Evolutionary conservation across 1,140 invertebrate species (phyloP), one percentile per base, ranked within the genome.

Genomic region (Sycophaga agraensis): DNA sequence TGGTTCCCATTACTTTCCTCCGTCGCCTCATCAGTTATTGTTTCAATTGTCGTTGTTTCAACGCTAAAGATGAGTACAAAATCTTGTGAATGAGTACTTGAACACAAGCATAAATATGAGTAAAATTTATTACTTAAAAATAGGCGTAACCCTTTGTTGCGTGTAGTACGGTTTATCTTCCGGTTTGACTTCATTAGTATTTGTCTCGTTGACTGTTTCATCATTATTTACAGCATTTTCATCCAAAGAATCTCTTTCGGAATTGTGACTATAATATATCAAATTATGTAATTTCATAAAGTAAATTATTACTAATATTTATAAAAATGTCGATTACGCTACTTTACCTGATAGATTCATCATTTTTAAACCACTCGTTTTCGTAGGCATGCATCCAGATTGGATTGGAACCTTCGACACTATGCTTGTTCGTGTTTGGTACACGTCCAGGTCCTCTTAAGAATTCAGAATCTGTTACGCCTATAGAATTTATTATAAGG

Each of bases 351-450:
- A 85, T 82, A 17, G 91, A 91, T 68, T 91, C 90, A 61, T 91
- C 90, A 60, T 88, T 89, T 79, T 96, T 96, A 73, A 92, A 95
- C 93, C 93, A 96, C 73, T 94, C 92, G 76, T 96, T 96, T 78
- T 95, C 92, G 72, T 95, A 96, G 7, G 92, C 91, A 69, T 93
- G 91, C 77, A 96, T 87, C 94, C 94, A 97, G 68, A 97, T 96
- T 0, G 94, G 94, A 83, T 97, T 97, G 8, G 92, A 94, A 31
- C 94, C 94, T 79, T 96, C 93, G 5, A 91, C 88, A 68, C 92
- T 94, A 74, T 96, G 94, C 73, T 94, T 93, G 76, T 96, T 97
- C 2, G 94, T 96, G 72, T 96, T 96, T 2, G 94, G 94, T 4
- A 97, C 92, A 66, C 90, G 81, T 31, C 87, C 87, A 14, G 86